Evolutionary conservation across 2,113 vertebrate species (phyloP), one percentile per base, ranked within the genome.

Genomic region (Lycocorax pyrrhopterus): DNA sequence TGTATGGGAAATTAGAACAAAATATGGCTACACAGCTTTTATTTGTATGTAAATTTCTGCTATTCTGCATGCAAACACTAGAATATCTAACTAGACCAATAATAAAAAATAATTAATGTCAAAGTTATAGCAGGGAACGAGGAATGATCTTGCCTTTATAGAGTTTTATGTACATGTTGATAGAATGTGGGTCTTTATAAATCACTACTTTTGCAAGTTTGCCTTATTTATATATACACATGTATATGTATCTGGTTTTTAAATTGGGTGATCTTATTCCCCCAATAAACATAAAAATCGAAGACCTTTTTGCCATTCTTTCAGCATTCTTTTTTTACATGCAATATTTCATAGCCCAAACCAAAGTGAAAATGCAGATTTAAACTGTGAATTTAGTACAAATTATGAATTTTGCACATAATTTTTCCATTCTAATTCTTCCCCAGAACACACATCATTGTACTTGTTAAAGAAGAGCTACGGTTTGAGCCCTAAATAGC

Each of bases 41-140:
- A 89, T 86, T 87, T 93, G 58, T 56, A 85, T 93, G 86, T 69
- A 86, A 74, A 90, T 94, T 86, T 71, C 46, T 81, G 30, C 43
- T 69, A 26, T 52, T 89, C 43, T 71, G 35, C 46, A 26, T 30
- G 55, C 9, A 29, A 74, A 44, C 80, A 39, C 17, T 46, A 26
- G 41, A 60, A 33, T 68, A 43, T 47, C 56, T 76, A 93, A 63
- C 41, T 44, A 89, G 72, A 58, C 6, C 30, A 60, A 79, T 83
- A 74, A 74, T 64, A 72, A 63, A 72, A 89, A 33, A 22, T 39
- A 82, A 80, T 69, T 64, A 51, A 82, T 75, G 32, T 66, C 46
- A 89, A 80, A 81, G 26, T 74, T 84, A 43, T 11, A 64, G 27
- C 27, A 58, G 52, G 51, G 23, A 90, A 37, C 20, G 2, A 66